These are phyloP conservation scores for Prunella strophiata DNA, from an alignment of 2,797 vertebrate genomes.

Conservation along the genomic window DNA sequence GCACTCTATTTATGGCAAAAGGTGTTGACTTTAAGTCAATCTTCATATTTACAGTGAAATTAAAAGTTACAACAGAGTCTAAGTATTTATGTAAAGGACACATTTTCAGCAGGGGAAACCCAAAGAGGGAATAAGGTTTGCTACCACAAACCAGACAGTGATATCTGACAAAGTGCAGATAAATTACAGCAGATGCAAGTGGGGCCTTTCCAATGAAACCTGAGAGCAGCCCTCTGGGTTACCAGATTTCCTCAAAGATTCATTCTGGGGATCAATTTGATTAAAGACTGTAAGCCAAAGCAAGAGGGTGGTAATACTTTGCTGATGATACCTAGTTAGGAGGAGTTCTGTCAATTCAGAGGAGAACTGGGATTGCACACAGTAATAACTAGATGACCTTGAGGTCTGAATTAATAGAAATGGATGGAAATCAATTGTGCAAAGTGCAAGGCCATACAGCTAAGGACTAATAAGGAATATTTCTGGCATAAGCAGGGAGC, in stretches of 20 bases:
- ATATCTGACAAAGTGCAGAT: neutral
- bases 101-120: neutral
- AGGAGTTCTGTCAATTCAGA: conserved; percentile 23
- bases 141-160: neutral
- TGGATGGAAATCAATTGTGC: conserved; percentile 43
- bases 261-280: neutral
- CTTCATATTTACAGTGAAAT: conserved; percentile 36
- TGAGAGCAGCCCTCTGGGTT: neutral
- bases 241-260: neutral
- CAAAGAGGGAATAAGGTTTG: neutral
- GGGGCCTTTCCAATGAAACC: neutral
- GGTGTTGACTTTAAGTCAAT: conserved; percentile 53
- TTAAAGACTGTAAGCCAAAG: conserved; percentile 1
- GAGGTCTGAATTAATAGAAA: conserved; percentile 40
- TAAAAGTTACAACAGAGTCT: conserved; percentile 9
- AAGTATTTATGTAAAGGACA: conserved; percentile 3
- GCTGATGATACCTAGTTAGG: conserved; percentile 14
- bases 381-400: conserved; percentile 37
- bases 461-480: conserved; percentile 13
- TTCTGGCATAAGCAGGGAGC: neutral
- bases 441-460: neutral
- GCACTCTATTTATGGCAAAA: conserved; percentile 58
- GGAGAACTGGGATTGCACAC: neutral
- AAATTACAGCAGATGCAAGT: neutral
- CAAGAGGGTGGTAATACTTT: neutral